Evolutionary conservation across 2,888 invertebrate species (phyloP).

Genomic region (Carcina quercana): DNA sequence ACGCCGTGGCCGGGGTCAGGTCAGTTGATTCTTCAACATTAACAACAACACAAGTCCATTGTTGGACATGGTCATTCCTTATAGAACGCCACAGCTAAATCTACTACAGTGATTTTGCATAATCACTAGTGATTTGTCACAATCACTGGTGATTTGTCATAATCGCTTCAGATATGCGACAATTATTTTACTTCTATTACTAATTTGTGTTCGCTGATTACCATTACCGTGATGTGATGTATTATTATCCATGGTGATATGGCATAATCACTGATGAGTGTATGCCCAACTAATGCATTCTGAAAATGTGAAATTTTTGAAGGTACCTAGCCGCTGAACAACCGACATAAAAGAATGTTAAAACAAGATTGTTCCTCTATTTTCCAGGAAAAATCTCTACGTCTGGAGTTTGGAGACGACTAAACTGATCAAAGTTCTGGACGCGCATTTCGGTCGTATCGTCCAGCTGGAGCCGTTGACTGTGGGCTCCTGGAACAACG

Average conservation of each 20-base stretch:
- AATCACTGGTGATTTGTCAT: too few species aligned
- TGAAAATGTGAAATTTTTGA: too few species aligned
- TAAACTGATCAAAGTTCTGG: constrained; percentile 91
- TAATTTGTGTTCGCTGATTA: too few species aligned
- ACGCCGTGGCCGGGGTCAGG: constrained; percentile 96
- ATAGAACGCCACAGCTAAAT: not conserved
- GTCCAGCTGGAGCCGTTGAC: constrained; percentile 92
- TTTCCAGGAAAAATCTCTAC: constrained; percentile 88
- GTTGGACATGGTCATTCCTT: not conserved
- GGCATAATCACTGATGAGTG: too few species aligned
- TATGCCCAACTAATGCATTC: too few species aligned
- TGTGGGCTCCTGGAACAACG: constrained; percentile 92
- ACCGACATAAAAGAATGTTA: not conserved
- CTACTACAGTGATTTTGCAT: not conserved
- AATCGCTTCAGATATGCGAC: too few species aligned
- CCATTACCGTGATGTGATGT: too few species aligned
- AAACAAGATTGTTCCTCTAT: not conserved
- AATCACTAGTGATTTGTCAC: too few species aligned
- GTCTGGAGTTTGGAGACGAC: constrained; percentile 92
- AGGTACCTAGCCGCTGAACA: too few species aligned
- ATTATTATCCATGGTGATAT: too few species aligned
- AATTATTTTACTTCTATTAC: too few species aligned
- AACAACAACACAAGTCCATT: not conserved
- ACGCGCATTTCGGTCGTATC: constrained; percentile 97
- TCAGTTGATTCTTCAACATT: constrained; percentile 26